Evolutionary conservation across 2,797 vertebrate species (phyloP), one percentile per base, ranked within the genome.

Genomic region (Poecilia wingei): DNA sequence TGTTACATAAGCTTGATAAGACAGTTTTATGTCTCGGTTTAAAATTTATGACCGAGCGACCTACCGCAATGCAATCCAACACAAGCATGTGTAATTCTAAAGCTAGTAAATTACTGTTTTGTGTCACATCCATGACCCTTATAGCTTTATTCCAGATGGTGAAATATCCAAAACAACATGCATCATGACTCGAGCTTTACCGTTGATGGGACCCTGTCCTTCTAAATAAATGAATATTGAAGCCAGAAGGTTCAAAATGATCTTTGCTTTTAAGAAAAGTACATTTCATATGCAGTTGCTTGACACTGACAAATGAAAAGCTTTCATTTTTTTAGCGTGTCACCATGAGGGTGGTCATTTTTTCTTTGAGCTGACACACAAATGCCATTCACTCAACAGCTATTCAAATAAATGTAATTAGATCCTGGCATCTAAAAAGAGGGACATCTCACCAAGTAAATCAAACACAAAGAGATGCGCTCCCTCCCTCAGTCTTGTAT

Each of bases 261-360:
- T 82, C 83, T 82, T 79, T 84, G 88, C 90, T 92, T 91, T 92
- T 90, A 88, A 79, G 75, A 75, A 77, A 74, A 91, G 85, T 89
- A 85, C 79, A 86, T 93, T 79, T 46, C 28, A 73, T 72, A 55
- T 86, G 76, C 80, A 61, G 79, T 79, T 57, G 84, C 36, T 49
- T 74, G 76, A 91, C 83, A 68, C 46, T 89, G 87, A 94, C 68
- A 18, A 74, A 93, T 87, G 79, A 83, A 69, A 66, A 73, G 6
- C 75, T 74, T 80, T 78, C 72, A 76, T 82, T 86, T 46, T 31
- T 85, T 81, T 83, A 14, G 47, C 53, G 74, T 68, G 45, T 61
- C 45, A 79, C 46, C 66, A 76, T 66, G 31, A 81, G 70, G 64
- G 16, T 28, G 28, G n/a, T 31, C 46, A 57, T 83, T 84, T 71